These are phyloP conservation scores for Phataginus tetradactyla DNA, from an alignment of 2,797 vertebrate species.

Conservation along the genomic window DNA sequence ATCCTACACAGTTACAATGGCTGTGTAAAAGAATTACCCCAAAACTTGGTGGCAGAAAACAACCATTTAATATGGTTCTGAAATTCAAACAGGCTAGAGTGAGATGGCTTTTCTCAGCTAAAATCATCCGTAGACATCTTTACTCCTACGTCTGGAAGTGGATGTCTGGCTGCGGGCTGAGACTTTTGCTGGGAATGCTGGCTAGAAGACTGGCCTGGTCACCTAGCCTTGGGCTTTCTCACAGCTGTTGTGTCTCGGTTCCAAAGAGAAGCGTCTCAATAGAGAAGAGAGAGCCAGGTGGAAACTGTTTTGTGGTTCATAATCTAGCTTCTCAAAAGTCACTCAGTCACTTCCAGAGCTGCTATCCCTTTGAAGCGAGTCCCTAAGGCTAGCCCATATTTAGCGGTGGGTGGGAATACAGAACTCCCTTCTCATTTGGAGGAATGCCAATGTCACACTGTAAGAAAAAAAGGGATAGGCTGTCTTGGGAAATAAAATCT, in stretches of 20 bases:
- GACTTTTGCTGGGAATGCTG: neutral
- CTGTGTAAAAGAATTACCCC: neutral
- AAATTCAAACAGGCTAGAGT: neutral
- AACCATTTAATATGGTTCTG: neutral
- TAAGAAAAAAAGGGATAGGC: neutral
- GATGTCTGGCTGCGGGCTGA: neutral
- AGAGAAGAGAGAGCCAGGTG: conserved; percentile 12
- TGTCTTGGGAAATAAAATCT: neutral
- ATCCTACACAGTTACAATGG: neutral
- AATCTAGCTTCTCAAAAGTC: neutral
- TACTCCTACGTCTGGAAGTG: neutral
- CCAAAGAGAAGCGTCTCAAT: neutral
- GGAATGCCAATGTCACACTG: neutral
- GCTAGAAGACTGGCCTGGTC: neutral
- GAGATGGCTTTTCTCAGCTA: neutral
- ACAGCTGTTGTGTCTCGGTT: neutral
- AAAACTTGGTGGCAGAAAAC: neutral
- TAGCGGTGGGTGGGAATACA: neutral
- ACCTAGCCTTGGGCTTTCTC: conserved; percentile 38
- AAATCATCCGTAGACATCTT: neutral
- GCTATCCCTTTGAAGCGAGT: neutral
- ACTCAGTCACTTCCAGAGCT: neutral
- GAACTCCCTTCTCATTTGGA: neutral
- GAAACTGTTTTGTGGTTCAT: neutral
- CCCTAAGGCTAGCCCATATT: neutral